Evolutionary conservation across 2,888 invertebrate species (phyloP).

Genomic region (Bombyx huttoni): DNA sequence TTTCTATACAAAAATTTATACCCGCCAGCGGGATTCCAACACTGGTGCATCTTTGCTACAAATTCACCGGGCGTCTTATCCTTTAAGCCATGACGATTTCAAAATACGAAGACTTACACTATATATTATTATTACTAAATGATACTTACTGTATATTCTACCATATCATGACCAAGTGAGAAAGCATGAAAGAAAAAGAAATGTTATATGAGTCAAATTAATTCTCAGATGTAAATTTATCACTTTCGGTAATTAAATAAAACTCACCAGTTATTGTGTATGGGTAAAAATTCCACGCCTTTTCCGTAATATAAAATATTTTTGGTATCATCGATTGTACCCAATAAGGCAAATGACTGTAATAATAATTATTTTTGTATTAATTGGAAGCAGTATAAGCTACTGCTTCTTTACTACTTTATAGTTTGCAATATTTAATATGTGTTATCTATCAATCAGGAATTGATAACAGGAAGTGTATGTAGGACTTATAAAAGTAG

Average conservation of each 20-base stretch:
- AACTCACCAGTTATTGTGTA: slow-evolving; percentile 85
- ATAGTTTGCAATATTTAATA: no score
- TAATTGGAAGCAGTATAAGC: neutral
- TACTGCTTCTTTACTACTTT: neutral
- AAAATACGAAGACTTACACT: no score
- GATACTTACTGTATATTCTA: slow-evolving; percentile 82
- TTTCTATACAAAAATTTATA: no score
- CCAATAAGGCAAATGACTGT: slow-evolving; percentile 91
- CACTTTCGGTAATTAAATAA: slow-evolving; percentile 2
- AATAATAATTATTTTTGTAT: slow-evolving; percentile 24
- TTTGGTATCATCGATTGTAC: slow-evolving; percentile 88
- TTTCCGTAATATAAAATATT: slow-evolving; percentile 93
- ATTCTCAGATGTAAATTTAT: neutral
- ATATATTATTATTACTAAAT: no score
- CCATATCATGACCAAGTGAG: slow-evolving; percentile 2
- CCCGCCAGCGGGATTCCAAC: no score
- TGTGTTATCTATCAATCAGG: no score
- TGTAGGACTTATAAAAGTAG: no score
- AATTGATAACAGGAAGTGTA: no score
- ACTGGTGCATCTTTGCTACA: no score
- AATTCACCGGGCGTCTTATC: no score
- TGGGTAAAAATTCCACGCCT: slow-evolving; percentile 96
- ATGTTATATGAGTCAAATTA: neutral
- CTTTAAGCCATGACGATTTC: no score
- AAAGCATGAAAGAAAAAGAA: slow-evolving; percentile 36